Base-by-base conservation (phyloP, 2,797 vertebrate species). In the Phylloscopus collybita region DNA sequence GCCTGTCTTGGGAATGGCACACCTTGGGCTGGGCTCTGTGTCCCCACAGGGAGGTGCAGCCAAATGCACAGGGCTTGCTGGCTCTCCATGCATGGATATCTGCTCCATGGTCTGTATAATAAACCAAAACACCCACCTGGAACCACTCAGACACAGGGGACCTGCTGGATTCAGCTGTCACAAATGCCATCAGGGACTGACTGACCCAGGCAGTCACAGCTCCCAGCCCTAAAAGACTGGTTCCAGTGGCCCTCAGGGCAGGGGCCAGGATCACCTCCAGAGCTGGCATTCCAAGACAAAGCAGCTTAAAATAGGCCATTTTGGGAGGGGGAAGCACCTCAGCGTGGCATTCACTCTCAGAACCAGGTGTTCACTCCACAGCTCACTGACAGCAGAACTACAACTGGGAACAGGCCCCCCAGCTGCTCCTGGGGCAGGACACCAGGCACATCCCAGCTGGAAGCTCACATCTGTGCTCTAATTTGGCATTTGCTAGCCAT, bases 271-370 rank as follows among this genome's bases (percentile, higher is more conserved):
- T 11, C 67, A 65, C 32, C 34, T 34, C 25, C 80, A 49, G 56
- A 32, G 72, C 57, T n/a, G 71, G 19, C n/a, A 54, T 26, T 40
- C 76, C 53, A 5, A 1, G 38, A 34, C 45, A 92, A 20, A 80
- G 38, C 60, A 66, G 71, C 59, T 65, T 5, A 32, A 45, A 60
- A 1, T 2, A 44, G 26, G 13, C 30, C 70, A 19, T 44, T 36
- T 29, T 0, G 47, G 72, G 51, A 53, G 23, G 30, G 36, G 88
- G 60, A 65, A 69, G 14, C 22, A 59, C 44, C 49, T 76, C 0
- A 0, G 36, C 32, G 10, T 1, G 11, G 61, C 1, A 11, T 13
- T 61, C 29, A 26, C 26, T 23, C 60, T 64, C 3, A 1, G 54
- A 47, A 64, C 5, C 5, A 15, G 44, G 16, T 38, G 44, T 47